A percentile compares a stretch with the other conserved stretches of the same genome.
phyloP scores from a whole-genome alignment of 2,888 invertebrate genomes.

The Drosophila flavopinicola region DNA sequence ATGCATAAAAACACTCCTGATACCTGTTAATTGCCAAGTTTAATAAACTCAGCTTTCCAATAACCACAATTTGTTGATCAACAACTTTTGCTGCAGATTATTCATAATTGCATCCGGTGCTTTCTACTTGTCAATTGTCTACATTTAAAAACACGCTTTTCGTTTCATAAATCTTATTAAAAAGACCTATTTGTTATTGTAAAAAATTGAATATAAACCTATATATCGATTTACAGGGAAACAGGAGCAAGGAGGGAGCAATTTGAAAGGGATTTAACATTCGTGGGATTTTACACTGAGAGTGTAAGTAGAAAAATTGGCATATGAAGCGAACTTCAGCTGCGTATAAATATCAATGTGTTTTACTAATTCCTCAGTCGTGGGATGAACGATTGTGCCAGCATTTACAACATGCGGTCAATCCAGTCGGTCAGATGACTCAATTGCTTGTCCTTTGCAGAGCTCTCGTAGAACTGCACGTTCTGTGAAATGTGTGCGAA shows the following conservation, averaged over 20 bases:
- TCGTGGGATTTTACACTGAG: conserved; percentile 18
- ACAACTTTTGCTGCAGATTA: not conserved
- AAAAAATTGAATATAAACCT: conserved; percentile 35
- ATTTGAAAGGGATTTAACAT: conserved; percentile 17
- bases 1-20: not conserved
- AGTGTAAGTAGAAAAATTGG: conserved; percentile 16
- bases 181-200: conserved; percentile 19
- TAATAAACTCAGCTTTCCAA: not conserved
- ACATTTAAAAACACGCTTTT: conserved; percentile 17
- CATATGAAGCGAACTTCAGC: conserved; percentile 4
- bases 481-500: conserved; percentile 90
- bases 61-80: not conserved
- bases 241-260: conserved; percentile 8
- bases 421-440: conserved; percentile 90
- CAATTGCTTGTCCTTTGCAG: conserved; percentile 87
- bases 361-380: conserved; percentile 32
- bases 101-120: not conserved
- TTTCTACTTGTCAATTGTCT: not conserved
- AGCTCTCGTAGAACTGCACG: conserved; percentile 89
- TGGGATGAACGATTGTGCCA: not conserved
- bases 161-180: conserved; percentile 22
- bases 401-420: conserved; percentile 84
- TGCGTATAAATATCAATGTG: conserved; percentile 56
- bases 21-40: not conserved
- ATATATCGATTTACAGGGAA: conserved; percentile 18